Conservation (phyloP, 2,797 vertebrate species). For the Saguinus oedipus region DNA sequence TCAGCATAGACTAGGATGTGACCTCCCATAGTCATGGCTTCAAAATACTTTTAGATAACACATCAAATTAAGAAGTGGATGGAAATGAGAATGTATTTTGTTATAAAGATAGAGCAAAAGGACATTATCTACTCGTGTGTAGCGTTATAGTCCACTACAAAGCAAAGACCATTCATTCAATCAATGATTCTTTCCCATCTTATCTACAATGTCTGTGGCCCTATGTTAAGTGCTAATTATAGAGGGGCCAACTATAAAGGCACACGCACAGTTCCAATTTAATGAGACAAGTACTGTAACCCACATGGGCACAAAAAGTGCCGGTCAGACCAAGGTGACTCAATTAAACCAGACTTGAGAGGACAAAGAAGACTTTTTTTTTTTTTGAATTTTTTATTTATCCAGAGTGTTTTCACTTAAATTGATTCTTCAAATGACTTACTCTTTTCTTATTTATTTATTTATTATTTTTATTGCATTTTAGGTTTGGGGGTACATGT, state of each 20-base stretch:
- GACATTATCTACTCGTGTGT: neutral
- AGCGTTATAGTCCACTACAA: neutral
- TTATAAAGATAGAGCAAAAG: neutral
- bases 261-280: accelerated
- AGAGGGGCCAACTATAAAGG: neutral
- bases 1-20: neutral
- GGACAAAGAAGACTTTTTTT: neutral
- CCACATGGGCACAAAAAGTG: neutral
- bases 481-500: too few species aligned
- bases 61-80: neutral
- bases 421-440: too few species aligned
- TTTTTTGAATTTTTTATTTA: too few species aligned
- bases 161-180: neutral
- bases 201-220: neutral
- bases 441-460: too few species aligned
- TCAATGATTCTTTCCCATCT: neutral
- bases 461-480: too few species aligned
- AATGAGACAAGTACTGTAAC: neutral
- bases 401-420: too few species aligned
- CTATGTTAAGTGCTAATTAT: neutral
- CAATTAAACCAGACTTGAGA: neutral
- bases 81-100: neutral
- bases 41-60: neutral
- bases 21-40: neutral
- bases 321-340: neutral